These are phyloP conservation scores for Parnassius apollo DNA, from an alignment of 2,888 invertebrate genomes.

Conservation along the genomic window DNA sequence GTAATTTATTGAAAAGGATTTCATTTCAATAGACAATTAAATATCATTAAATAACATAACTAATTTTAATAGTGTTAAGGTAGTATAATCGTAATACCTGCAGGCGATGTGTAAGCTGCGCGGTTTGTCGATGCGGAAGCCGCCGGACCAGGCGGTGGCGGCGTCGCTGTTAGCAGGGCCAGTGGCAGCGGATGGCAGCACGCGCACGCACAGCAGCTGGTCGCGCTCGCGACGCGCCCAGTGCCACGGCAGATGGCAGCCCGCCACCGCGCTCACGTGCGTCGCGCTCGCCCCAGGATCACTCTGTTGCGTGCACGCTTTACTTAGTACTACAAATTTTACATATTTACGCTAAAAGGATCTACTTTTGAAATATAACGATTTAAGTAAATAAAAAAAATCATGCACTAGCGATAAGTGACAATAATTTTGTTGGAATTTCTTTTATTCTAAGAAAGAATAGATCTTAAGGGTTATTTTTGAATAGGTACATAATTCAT, in stretches of 20 bases:
- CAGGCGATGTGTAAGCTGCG: slow-evolving; percentile 94
- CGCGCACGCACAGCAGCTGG: slow-evolving; percentile 91
- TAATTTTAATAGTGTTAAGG: slow-evolving; percentile 4
- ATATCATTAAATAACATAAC: not conserved
- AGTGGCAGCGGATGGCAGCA: slow-evolving; percentile 82
- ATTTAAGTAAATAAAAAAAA: too few relatives aligned
- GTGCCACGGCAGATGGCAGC: slow-evolving; percentile 96
- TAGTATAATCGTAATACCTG: slow-evolving; percentile 67
- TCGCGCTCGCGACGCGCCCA: slow-evolving; percentile 96
- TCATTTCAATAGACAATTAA: not conserved
- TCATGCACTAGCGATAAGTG: too few relatives aligned
- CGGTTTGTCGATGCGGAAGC: slow-evolving; percentile 91
- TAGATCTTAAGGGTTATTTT: too few relatives aligned
- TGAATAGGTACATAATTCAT: too few relatives aligned
- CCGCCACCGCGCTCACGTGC: slow-evolving; percentile 90
- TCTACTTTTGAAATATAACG: too few relatives aligned
- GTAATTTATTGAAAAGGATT: too few relatives aligned
- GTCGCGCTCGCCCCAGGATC: slow-evolving; percentile 86
- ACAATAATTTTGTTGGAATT: too few relatives aligned
- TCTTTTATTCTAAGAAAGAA: too few relatives aligned
- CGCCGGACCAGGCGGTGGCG: slow-evolving; percentile 93
- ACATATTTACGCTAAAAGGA: too few relatives aligned
- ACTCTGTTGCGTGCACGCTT: slow-evolving; percentile 57
- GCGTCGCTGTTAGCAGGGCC: slow-evolving; percentile 42
- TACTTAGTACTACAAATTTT: too few relatives aligned